Evolutionary conservation across 1,140 invertebrate species (phyloP).

Genomic region (Colletes latitarsis): DNA sequence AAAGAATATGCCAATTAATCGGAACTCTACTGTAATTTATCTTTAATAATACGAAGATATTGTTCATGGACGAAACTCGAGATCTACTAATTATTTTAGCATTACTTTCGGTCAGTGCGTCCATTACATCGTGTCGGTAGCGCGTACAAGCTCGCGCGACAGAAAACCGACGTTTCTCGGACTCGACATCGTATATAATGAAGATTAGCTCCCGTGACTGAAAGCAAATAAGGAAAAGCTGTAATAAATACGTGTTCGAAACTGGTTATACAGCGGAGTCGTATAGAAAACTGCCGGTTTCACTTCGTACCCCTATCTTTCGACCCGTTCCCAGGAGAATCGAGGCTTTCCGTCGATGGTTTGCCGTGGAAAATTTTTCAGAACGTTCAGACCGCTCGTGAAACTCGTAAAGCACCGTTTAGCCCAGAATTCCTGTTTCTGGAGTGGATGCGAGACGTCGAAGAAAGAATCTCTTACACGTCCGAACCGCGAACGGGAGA

Average conservation of each 20-base stretch:
- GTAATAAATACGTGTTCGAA: conserved; percentile 47
- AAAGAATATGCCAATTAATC: too few relatives aligned
- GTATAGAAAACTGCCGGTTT: conserved; percentile 46
- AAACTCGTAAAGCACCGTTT: not conserved
- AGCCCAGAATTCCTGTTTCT: not conserved
- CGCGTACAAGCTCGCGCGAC: not conserved
- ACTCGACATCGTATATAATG: conserved; percentile 22
- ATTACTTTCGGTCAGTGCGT: not conserved
- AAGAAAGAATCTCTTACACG: too few relatives aligned
- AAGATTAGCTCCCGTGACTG: conserved; percentile 40
- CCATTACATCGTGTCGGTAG: not conserved
- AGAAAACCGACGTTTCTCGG: conserved; percentile 10
- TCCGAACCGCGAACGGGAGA: not conserved
- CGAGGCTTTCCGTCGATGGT: conserved; percentile 3
- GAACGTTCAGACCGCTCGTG: not conserved
- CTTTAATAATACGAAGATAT: too few relatives aligned
- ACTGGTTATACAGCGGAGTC: conserved; percentile 24
- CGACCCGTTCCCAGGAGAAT: conserved; percentile 32
- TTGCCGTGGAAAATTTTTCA: not conserved
- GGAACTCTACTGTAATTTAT: too few relatives aligned
- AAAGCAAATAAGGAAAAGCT: conserved; percentile 47
- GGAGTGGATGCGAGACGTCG: not conserved
- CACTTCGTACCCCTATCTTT: conserved; percentile 38
- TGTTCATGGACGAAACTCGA: not conserved
- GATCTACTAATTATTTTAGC: not conserved